Conservation (phyloP, 2,888 invertebrate genomes). For the Noctua janthina region DNA sequence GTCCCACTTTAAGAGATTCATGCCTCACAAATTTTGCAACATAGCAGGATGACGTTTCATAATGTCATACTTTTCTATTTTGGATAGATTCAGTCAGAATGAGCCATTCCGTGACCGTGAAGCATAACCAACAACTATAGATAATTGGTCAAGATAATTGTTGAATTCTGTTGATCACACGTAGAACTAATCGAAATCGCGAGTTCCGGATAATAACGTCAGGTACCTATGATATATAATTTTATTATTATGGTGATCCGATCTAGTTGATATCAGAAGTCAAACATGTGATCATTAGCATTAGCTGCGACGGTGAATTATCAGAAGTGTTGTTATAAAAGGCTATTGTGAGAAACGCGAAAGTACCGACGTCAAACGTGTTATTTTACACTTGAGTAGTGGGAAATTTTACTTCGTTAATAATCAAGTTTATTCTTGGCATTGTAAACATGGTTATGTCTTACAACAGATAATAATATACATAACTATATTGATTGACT, state of each 20-base stretch:
- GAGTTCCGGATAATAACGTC: slow-evolving; percentile 82
- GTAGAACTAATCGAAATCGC: slow-evolving; percentile 80
- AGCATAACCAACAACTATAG: slow-evolving; percentile 79
- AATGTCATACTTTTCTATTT: slow-evolving; percentile 44
- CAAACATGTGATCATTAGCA: slow-evolving; percentile 73
- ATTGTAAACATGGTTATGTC: slow-evolving; percentile 5
- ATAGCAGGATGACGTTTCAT: slow-evolving; percentile 44
- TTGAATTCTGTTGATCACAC: slow-evolving; percentile 78
- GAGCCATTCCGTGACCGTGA: slow-evolving; percentile 78
- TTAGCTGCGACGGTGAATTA: slow-evolving; percentile 60
- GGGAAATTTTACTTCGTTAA: slow-evolving; percentile 22
- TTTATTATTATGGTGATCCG: slow-evolving; percentile 72
- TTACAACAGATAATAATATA: neutral
- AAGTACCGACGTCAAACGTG: slow-evolving; percentile 24
- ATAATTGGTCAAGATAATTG: slow-evolving; percentile 81
- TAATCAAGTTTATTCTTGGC: slow-evolving; percentile 17
- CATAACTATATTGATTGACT: neutral
- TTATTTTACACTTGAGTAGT: slow-evolving; percentile 33
- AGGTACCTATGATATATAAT: slow-evolving; percentile 62
- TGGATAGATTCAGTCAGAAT: slow-evolving; percentile 57
- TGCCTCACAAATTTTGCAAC: slow-evolving; percentile 16
- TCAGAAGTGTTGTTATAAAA: slow-evolving; percentile 17
- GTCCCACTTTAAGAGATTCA: slow-evolving; percentile 23
- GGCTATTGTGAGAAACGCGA: slow-evolving; percentile 26
- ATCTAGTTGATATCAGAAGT: slow-evolving; percentile 81